Evolutionary conservation across 2,888 invertebrate species (phyloP), one percentile per base, ranked within the genome.

Genomic region (Hermaeophaga mercurialis): DNA sequence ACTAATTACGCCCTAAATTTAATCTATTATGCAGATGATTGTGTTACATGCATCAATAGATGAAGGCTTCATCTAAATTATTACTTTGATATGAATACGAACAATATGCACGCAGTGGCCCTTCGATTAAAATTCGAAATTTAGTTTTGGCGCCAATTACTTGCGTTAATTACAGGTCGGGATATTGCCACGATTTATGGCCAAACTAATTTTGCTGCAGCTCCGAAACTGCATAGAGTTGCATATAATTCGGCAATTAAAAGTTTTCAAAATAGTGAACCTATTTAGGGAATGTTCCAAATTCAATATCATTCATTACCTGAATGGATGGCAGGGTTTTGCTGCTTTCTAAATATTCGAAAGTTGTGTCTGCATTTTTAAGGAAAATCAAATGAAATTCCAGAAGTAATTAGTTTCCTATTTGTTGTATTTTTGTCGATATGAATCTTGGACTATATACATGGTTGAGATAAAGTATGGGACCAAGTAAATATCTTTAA

Each of bases 21-120:
- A 31, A 50, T 50, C 39, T 41, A 50, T 41, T 50, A 50, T 50
- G 41, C 18, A 39, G 31, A 19, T 49, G 28, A 41, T 17, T 41
- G 17, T 41, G 28, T 12, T 12, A 8, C 36, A 24, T 36, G 31
- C 41, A 41, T 41, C 41, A 50, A 50, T 41, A 41, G n/a, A 31
- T 24, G 39, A 39, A 43, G 43, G 7, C 2, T 14, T 15, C 43
- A 12, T 43, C 43, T 43, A 43, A 43, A 43, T 24, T 24, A 24
- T 39, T 19, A 39, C 39, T 43, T 43, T 43, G 43, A 43, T 43
- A 43, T 48, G 26, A 48, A 26, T 26, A n/a, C 15, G 24, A 48
- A 48, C 48, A 48, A 17, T 26, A 28, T 48, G 48, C 15, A 22
- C 19, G 15, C 7, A 24, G 26, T 18, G 38, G 18, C 38, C 48